These are phyloP conservation scores for Epizoanthus stellaris DNA, from an alignment of 92 coral and sea anemone genomes.

Conservation along the genomic window DNA sequence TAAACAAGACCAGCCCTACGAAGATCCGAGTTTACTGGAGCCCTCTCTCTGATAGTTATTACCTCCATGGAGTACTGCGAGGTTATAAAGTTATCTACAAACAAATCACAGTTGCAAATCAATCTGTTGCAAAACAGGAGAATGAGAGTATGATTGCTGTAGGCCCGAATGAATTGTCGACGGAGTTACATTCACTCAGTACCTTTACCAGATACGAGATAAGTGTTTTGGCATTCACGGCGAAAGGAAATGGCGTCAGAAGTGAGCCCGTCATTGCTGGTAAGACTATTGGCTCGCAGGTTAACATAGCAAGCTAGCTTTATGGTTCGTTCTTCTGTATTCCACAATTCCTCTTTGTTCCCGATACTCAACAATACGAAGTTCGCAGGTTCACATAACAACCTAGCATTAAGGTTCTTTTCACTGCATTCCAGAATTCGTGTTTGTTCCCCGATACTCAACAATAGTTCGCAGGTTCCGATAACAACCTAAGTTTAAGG, in stretches of 20 bases:
- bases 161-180: constrained; percentile 29
- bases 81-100: constrained; percentile 43
- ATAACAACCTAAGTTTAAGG: neutral
- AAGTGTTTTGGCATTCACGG: constrained; percentile 77
- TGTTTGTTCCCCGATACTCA: no score
- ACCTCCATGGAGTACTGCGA: constrained; percentile 39
- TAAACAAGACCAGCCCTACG: constrained; percentile 38
- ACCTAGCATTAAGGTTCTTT: no score
- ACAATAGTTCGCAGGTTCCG: neutral
- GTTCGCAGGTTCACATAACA: neutral
- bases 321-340: no score
- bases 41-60: constrained; percentile 30
- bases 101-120: constrained; percentile 45
- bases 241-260: constrained; percentile 79
- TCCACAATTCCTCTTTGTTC: no score
- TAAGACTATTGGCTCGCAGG: neutral
- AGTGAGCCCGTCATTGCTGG: constrained; percentile 77
- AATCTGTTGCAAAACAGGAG: constrained; percentile 33
- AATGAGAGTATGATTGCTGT: constrained; percentile 33
- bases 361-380: no score
- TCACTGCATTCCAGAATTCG: no score
- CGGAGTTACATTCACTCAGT: constrained; percentile 51
- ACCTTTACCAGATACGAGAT: constrained; percentile 83
- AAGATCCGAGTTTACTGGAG: constrained; percentile 37
- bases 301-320: neutral